Evolutionary conservation across 2,113 vertebrate genomes (phyloP).

Genomic region (Periophthalmodon schlosseri): DNA sequence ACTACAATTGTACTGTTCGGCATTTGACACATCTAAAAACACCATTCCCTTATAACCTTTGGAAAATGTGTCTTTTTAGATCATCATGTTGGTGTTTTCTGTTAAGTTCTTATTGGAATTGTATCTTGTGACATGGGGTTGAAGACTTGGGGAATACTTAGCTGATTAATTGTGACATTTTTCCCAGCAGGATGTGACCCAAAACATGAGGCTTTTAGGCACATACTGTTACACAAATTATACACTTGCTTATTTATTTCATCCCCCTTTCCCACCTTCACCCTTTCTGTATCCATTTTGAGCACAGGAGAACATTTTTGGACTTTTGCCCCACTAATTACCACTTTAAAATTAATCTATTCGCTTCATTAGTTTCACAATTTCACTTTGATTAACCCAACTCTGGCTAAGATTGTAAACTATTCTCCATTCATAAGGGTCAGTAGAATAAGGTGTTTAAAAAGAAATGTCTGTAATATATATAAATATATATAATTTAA

Average conservation of each 20-base stretch:
- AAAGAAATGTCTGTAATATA: slow-evolving; percentile 75
- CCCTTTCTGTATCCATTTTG: slow-evolving; percentile 52
- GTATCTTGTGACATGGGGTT: background rate
- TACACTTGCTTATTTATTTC: slow-evolving; percentile 45
- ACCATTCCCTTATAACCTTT: background rate
- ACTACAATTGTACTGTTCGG: background rate
- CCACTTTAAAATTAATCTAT: slow-evolving; percentile 56
- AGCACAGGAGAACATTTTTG: slow-evolving; percentile 51
- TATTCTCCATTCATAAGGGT: slow-evolving; percentile 76
- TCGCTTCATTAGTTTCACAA: slow-evolving; percentile 52
- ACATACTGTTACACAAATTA: slow-evolving; percentile 24
- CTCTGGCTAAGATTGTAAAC: slow-evolving; percentile 81
- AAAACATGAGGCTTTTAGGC: slow-evolving; percentile 30
- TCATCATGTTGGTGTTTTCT: slow-evolving; percentile 19
- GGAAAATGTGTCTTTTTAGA: slow-evolving; percentile 13
- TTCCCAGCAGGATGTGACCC: slow-evolving; percentile 30
- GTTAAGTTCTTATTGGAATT: slow-evolving; percentile 21
- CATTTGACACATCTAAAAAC: background rate
- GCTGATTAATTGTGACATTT: slow-evolving; percentile 33
- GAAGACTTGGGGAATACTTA: background rate
- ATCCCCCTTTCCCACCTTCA: slow-evolving; percentile 45
- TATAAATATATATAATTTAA: slow-evolving; percentile 74
- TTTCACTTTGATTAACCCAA: slow-evolving; percentile 70
- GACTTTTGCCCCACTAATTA: slow-evolving; percentile 58
- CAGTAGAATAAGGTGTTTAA: slow-evolving; percentile 78